phyloP scores from a whole-genome alignment of 2,888 invertebrate genomes.

The Thecocarcelia acutangulata region DNA sequence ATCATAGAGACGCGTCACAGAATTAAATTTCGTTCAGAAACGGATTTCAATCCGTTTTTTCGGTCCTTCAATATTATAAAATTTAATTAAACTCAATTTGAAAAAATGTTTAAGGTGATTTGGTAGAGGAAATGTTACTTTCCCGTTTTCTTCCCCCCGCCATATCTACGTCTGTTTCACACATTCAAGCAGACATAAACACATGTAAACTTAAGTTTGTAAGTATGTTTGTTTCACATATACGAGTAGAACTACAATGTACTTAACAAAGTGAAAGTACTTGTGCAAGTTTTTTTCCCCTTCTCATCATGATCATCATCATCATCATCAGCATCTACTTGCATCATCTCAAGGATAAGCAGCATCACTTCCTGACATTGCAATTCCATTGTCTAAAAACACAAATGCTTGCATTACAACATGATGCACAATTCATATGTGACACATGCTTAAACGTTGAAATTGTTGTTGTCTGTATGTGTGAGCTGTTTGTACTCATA shows the following conservation, averaged over 20 bases:
- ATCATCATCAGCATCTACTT: constrained; percentile 32
- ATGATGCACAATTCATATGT: constrained; percentile 14
- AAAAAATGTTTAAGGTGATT: too few species aligned
- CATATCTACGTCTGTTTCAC: too few species aligned
- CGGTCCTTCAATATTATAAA: too few species aligned
- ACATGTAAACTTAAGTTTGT: not conserved
- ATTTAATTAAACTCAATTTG: too few species aligned
- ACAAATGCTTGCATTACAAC: not conserved
- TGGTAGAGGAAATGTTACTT: too few species aligned
- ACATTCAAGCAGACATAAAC: too few species aligned
- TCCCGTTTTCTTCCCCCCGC: too few species aligned
- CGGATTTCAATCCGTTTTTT: too few species aligned
- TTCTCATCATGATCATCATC: too few species aligned
- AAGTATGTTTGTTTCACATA: constrained; percentile 1
- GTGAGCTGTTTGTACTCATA: too few species aligned
- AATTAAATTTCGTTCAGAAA: too few species aligned
- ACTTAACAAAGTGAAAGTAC: constrained; percentile 59
- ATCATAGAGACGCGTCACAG: too few species aligned
- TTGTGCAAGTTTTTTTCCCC: constrained; percentile 33
- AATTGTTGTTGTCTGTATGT: not conserved
- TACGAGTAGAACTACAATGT: constrained; percentile 31
- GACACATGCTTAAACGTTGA: not conserved
- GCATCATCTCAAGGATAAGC: constrained; percentile 64
- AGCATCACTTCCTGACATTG: constrained; percentile 65
- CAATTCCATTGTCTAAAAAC: constrained; percentile 64